Conservation (phyloP, 2,113 vertebrate genomes). For the Odontophorus gujanensis region DNA sequence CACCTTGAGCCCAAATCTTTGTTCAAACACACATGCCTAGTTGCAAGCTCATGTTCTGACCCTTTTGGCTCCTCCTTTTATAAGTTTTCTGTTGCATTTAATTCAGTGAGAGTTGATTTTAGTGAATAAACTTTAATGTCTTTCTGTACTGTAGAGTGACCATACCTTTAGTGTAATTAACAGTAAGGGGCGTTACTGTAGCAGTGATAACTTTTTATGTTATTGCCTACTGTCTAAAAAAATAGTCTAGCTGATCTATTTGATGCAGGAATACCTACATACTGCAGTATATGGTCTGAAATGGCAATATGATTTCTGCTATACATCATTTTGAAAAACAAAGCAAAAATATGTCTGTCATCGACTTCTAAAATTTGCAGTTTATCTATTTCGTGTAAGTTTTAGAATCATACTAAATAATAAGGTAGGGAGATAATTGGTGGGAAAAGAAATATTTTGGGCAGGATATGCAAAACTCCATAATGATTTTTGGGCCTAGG, state of each 20-base stretch:
- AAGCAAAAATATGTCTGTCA: not conserved
- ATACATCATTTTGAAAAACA: not conserved
- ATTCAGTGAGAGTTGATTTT: not conserved
- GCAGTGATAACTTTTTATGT: not conserved
- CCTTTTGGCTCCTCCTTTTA: not conserved
- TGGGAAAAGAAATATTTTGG: conserved; percentile 37
- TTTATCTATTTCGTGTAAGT: not conserved
- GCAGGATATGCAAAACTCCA: conserved; percentile 29
- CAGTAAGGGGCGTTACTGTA: not conserved
- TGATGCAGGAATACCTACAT: not conserved
- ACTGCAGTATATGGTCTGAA: not conserved
- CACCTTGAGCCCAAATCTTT: not conserved
- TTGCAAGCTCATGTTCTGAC: not conserved
- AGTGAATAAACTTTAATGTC: not conserved
- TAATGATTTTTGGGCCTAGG: conserved; percentile 44
- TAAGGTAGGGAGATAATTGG: conserved; percentile 42
- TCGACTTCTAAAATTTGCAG: not conserved
- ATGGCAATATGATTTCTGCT: not conserved
- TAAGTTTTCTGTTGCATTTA: not conserved
- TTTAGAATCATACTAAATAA: not conserved
- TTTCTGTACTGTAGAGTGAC: not conserved
- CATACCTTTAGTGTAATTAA: not conserved
- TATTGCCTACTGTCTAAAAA: not conserved
- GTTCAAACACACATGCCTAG: not conserved
- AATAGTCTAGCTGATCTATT: not conserved